Base-by-base conservation (phyloP, 2,113 vertebrate species). In the Brachyhypopomus gauderio region DNA sequence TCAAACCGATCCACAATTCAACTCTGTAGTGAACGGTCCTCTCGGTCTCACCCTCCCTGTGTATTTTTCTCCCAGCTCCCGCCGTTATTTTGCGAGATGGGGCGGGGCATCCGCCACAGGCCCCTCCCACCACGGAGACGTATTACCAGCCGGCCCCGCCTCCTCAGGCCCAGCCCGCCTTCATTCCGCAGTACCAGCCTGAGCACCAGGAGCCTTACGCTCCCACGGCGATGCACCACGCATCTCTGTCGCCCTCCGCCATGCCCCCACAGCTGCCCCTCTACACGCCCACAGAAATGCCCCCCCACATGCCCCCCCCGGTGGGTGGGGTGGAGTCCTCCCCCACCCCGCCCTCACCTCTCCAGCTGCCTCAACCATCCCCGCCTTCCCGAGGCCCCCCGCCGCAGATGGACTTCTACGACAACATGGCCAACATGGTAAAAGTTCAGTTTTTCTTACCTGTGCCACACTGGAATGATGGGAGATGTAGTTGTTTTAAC, bases 401-500 rank as follows among this genome's bases (percentile, higher is more conserved):
- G 0, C 85, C 89, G 22, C 93, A 96, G 62, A 94, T 92, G 82
- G 96, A 97, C 85, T 94, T 95, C 78, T 96, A 96, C 27, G 94
- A 95, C 87, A 92, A 90, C 4, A 93, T 95, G 90, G 93, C 93
- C 3, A 78, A 84, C n/a, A 93, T 92, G 96, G 98, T 99, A 90
- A 88, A 90, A 12, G 0, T 27, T 8, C 45, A 0, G 45, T 3
- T 3, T 52, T 52, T 3, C 12, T 52, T 52, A 52, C 14, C 14
- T 22, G 27, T 25, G 25, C 14, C 63, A 22, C n/a, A n/a, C 9
- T 16, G 20, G 12, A 16, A 20, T 22, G 20, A 1, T 52, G 45
- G 3, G n/a, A 59, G 48, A 41, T 64, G 59, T 55, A 20, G 6
- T 56, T 64, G 0, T 20, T 55, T 74, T 23, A 17, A 38, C 30